Base-by-base conservation (phyloP, 2,113 vertebrate species). In the Pyxicephalus adspersus region DNA sequence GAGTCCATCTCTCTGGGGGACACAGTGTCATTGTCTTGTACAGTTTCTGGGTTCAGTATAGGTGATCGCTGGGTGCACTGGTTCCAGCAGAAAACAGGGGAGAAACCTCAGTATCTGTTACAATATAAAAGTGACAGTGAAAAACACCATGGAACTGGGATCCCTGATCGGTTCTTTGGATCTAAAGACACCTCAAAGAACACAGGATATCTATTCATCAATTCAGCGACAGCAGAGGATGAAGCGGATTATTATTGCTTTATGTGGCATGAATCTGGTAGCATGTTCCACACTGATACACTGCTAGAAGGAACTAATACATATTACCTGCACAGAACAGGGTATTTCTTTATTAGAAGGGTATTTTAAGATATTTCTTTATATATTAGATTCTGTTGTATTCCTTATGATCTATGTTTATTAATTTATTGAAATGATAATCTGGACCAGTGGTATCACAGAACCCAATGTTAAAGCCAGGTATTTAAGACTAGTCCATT, bases 191-290 rank as follows among this genome's bases (percentile, higher is more conserved):
- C 22, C 13, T 63, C 82, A 22, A 64, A 34, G 20, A 78, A 83
- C 19, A 26, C 28, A 22, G 50, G 75, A 18, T 79, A 51, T 0
- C 63, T 89, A 28, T 86, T 70, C 66, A 86, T 88, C 70, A 6
- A 38, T 34, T 83, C 80, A 23, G 82, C 84, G 63, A 50, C 86
- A 54, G 26, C 64, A 2, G 77, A 85, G 20, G 87, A 87, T 2
- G 81, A 83, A 8, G 84, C 81, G 0, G 38, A 16, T 23, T 85
- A 85, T 25, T 83, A 76, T 17, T 83, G 67, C 5, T 20, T 0
- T 11, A 1, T 54, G 4, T 65, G 50, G 20, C 15, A 26, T 68
- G 5, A 0, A 19, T 19, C 25, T 23, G 18, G 45, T 3, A 72
- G 15, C 22, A 3, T n/a, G 7, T 50, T 22, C 2, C 75, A 74